Percentiles rank a stretch among this genome's conserved stretches.
phyloP scores from a whole-genome alignment of 2,797 vertebrate genomes.

The Neosilurus hyrtlii region DNA sequence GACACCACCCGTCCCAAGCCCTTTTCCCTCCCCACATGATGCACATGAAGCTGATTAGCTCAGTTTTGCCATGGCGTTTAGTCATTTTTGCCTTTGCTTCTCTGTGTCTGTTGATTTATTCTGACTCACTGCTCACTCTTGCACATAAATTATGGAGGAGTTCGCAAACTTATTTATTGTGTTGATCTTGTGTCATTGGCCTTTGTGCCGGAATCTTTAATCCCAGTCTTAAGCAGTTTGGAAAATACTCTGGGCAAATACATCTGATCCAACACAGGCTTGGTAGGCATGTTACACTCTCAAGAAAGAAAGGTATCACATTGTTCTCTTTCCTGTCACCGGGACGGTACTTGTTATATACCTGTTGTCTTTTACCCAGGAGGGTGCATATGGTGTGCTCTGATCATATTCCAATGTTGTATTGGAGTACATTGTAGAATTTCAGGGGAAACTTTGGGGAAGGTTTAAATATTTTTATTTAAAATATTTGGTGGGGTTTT shows the following conservation, averaged over 20 bases:
- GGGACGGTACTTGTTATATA: background rate
- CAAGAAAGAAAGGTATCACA: background rate
- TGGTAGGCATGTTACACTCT: background rate
- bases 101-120: background rate
- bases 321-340: too few relatives aligned
- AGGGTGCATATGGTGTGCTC: background rate
- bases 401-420: too few relatives aligned
- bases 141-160: background rate
- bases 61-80: slow-evolving; percentile 9
- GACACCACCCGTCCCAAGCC: background rate
- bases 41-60: background rate
- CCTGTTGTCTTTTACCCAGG: background rate
- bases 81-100: background rate
- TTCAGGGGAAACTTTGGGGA: too few relatives aligned
- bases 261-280: background rate
- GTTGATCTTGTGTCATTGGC: background rate
- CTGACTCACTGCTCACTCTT: background rate
- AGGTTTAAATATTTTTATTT: too few relatives aligned
- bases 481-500: too few relatives aligned
- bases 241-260: background rate
- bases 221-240: background rate
- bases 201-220: background rate
- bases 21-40: too few relatives aligned
- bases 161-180: background rate
- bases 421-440: too few relatives aligned